Conservation (phyloP, 2,113 vertebrate genomes). For the Sterna hirundo region DNA sequence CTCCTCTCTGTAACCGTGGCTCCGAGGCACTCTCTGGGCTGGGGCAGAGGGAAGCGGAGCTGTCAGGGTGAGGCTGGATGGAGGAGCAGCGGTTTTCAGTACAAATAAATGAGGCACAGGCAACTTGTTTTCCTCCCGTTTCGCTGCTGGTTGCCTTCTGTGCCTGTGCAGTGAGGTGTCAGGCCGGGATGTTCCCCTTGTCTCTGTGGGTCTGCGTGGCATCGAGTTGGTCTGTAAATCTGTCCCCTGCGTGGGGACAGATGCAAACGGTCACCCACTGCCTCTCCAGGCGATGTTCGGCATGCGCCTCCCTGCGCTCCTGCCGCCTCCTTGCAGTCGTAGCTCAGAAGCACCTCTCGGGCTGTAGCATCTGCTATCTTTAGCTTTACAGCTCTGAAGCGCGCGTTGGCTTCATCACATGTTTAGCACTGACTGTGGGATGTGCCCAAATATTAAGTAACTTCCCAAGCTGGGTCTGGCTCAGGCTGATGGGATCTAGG, state of each 20-base stretch:
- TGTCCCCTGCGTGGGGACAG: neutral
- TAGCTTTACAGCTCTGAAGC: neutral
- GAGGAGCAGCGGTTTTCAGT: neutral
- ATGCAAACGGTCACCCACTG: neutral
- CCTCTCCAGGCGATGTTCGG: neutral
- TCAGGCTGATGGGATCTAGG: rapidly evolving
- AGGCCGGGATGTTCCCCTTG: neutral
- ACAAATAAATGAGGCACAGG: rapidly evolving
- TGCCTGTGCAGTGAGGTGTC: neutral
- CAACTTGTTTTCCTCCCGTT: neutral
- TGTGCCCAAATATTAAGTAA: neutral
- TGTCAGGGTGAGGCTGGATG: neutral
- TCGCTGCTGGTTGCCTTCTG: neutral
- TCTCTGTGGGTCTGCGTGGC: neutral
- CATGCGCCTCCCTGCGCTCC: rapidly evolving
- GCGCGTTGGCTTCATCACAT: neutral
- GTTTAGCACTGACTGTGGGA: neutral
- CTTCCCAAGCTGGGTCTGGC: neutral
- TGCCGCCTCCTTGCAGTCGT: neutral
- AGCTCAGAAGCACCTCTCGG: neutral
- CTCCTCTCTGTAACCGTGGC: neutral
- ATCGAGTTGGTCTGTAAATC: rapidly evolving
- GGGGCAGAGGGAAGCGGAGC: neutral
- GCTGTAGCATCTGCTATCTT: neutral
- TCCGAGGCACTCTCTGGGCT: neutral